Conservation (phyloP, 2,888 invertebrate species). For the Eupelmus urozonus region DNA sequence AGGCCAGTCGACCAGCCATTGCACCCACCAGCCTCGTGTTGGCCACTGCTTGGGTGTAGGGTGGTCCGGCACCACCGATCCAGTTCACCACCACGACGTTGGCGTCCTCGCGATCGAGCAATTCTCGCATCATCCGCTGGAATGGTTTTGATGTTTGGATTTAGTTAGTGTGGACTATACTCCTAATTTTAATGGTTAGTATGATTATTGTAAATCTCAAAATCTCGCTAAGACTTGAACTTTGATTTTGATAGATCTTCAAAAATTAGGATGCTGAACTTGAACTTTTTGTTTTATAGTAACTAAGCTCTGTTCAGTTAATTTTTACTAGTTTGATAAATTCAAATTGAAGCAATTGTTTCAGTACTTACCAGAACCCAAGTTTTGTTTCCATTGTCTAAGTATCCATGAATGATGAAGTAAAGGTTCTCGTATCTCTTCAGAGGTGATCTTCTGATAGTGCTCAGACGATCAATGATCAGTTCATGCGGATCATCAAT, state of each 20-base stretch:
- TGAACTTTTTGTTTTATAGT: too few species aligned
- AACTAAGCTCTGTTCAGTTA: too few species aligned
- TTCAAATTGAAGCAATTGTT: too few species aligned
- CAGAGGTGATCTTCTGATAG: conserved; percentile 82
- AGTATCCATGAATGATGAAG: conserved; percentile 91
- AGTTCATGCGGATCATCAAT: conserved; percentile 80
- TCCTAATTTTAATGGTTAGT: too few species aligned
- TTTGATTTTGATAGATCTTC: too few species aligned
- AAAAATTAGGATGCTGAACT: too few species aligned
- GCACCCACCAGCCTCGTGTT: conserved; percentile 92
- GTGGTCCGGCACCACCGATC: conserved; percentile 91
- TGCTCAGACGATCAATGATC: conserved; percentile 83
- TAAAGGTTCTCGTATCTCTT: conserved; percentile 82
- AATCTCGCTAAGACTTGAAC: too few species aligned
- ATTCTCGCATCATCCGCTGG: conserved; percentile 84
- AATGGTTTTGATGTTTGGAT: too few species aligned
- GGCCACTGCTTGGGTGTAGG: conserved; percentile 94
- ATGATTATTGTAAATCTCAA: too few species aligned
- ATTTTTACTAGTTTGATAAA: too few species aligned
- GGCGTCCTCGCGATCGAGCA: conserved; percentile 85
- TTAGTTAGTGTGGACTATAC: too few species aligned
- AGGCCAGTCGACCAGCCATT: conserved; percentile 86
- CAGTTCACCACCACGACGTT: conserved; percentile 91
- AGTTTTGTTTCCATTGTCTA: conserved; percentile 88
- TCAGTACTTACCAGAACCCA: conserved; percentile 83